A percentile compares a stretch with the other conserved stretches of the same genome.
Evolutionary conservation across 1,140 invertebrate genomes (phyloP).

Genomic region (Adoxophyes honmai): DNA sequence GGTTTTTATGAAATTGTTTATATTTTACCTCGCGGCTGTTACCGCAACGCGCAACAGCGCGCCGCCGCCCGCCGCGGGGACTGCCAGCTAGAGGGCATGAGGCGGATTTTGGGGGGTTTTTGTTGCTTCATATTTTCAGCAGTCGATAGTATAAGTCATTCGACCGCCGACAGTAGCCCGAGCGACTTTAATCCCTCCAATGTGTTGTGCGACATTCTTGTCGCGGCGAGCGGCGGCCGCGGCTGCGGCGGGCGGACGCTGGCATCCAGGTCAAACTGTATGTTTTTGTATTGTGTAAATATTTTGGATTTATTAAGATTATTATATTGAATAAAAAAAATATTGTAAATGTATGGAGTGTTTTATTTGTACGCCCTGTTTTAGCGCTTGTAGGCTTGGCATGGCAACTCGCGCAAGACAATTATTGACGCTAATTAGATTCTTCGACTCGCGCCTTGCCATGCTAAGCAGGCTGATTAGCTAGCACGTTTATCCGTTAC

Average conservation of each 20-base stretch:
- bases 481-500: too few relatives aligned
- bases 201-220: too few relatives aligned
- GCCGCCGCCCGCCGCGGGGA: background rate
- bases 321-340: constrained; percentile 77
- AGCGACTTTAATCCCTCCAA: too few relatives aligned
- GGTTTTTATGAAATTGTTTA: constrained; percentile 1
- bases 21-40: background rate
- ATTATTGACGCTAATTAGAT: too few relatives aligned
- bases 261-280: constrained; percentile 64
- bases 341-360: constrained; percentile 64
- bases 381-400: background rate
- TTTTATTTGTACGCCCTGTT: constrained; percentile 35
- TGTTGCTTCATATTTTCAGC: too few relatives aligned
- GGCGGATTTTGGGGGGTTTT: background rate
- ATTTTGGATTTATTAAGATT: constrained; percentile 77
- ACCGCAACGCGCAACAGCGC: background rate
- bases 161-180: too few relatives aligned
- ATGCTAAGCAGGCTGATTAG: too few relatives aligned
- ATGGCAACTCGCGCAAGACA: too few relatives aligned
- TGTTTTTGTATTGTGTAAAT: constrained; percentile 77
- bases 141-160: too few relatives aligned
- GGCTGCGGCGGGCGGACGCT: constrained; percentile 50
- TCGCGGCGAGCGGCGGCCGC: constrained; percentile 2
- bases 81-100: too few relatives aligned
- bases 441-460: too few relatives aligned